A percentile compares a stretch with the other conserved stretches of the same genome.
phyloP scores from a whole-genome alignment of 1,140 invertebrate genomes.

The Belonocnema kinseyi region DNA sequence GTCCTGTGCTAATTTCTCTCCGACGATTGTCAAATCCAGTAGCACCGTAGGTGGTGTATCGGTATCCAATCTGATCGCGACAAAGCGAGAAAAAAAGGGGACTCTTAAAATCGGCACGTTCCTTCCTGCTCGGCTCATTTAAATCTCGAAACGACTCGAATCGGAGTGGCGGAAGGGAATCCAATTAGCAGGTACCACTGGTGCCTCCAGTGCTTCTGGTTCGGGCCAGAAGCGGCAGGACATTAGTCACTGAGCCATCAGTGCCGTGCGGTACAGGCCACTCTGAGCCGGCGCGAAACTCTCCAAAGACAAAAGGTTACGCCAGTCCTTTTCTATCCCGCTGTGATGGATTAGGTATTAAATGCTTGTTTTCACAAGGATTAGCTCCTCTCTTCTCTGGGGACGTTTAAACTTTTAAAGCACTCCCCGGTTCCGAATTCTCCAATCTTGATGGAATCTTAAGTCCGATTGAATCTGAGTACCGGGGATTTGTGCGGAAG shows the following conservation, averaged over 20 bases:
- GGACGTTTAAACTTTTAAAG: neutral
- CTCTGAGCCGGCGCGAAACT: constrained; percentile 3
- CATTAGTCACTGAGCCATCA: constrained; percentile 17
- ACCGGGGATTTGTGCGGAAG: neutral
- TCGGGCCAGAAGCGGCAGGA: constrained; percentile 9
- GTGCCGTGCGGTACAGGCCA: neutral
- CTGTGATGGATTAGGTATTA: constrained; percentile 30
- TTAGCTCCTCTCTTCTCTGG: neutral
- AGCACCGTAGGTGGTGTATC: constrained; percentile 27
- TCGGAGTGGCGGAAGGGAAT: constrained; percentile 16
- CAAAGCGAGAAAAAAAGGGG: neutral
- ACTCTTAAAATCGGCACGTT: constrained; percentile 13
- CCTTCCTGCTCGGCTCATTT: neutral
- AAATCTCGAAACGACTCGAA: constrained; percentile 18
- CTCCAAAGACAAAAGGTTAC: neutral
- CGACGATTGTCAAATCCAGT: constrained; percentile 18
- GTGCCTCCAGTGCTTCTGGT: constrained; percentile 6
- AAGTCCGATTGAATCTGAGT: constrained; percentile 12
- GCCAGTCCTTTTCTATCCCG: neutral
- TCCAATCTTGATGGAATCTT: constrained; percentile 14
- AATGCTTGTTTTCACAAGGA: constrained; percentile 27
- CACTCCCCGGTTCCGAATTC: neutral
- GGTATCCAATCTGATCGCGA: constrained; percentile 15
- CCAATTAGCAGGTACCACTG: constrained; percentile 18
- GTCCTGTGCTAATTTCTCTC: neutral